These are phyloP conservation scores for Hassar affinis DNA, from an alignment of 2,113 vertebrate species.

Conservation along the genomic window DNA sequence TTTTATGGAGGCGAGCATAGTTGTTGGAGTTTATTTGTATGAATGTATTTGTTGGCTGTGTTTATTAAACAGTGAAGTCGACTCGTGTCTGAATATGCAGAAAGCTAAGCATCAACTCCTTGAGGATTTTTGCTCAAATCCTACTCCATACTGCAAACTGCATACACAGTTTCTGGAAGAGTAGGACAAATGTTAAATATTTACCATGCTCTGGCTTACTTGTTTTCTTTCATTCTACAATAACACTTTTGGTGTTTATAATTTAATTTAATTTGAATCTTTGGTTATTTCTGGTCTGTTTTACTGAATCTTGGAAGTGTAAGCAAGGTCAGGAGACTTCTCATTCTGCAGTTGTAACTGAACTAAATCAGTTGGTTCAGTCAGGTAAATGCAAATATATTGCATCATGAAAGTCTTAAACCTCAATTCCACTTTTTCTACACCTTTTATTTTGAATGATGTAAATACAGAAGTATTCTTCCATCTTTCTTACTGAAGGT, in stretches of 20 bases:
- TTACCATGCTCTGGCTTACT: neutral
- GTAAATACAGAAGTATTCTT: conserved; percentile 85
- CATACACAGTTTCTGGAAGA: neutral
- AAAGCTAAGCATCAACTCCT: neutral
- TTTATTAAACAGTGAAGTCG: neutral
- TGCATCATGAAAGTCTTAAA: conserved; percentile 27
- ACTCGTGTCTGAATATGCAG: neutral
- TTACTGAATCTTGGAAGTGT: neutral
- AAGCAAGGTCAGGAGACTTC: neutral
- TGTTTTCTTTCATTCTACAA: neutral
- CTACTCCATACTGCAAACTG: neutral
- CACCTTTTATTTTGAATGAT: conserved; percentile 73
- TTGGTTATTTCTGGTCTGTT: neutral
- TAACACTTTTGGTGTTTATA: neutral
- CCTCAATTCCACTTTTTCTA: conserved; percentile 25
- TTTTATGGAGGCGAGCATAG: neutral
- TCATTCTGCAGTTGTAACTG: neutral
- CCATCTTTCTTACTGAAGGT: conserved; percentile 94
- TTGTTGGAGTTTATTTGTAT: neutral
- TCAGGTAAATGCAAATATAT: conserved; percentile 35
- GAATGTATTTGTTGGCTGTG: neutral
- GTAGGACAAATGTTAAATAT: neutral
- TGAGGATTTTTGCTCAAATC: neutral
- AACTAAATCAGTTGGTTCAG: conserved; percentile 31
- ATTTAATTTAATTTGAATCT: neutral